phyloP scores from a whole-genome alignment of 2,113 vertebrate genomes.

The Cryptotis parvus region DNA sequence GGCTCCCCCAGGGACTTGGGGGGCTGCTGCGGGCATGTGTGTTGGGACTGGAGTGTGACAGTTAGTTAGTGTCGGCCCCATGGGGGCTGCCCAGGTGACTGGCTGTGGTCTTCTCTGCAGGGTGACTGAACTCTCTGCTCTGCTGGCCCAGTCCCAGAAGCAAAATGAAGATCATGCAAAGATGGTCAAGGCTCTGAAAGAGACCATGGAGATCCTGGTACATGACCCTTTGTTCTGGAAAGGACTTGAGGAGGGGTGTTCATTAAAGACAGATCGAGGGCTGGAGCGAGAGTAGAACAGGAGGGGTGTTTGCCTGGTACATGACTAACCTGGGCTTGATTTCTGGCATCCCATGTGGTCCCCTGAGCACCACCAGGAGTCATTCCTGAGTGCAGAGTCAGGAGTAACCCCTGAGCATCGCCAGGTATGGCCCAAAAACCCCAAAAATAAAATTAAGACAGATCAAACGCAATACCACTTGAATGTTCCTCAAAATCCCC shows the following conservation, averaged over 20 bases:
- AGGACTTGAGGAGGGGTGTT: conserved; percentile 6
- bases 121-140: conserved; percentile 87
- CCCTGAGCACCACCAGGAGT: too few relatives aligned
- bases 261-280: background rate
- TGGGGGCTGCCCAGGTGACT: background rate
- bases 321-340: too few relatives aligned
- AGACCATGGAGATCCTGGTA: conserved; percentile 86
- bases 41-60: background rate
- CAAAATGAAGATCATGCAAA: conserved; percentile 89
- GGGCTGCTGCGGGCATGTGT: conserved; percentile 28
- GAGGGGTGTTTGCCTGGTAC: too few relatives aligned
- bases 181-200: conserved; percentile 82
- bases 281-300: too few relatives aligned
- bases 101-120: conserved; percentile 82
- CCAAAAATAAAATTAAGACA: too few relatives aligned
- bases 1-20: background rate
- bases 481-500: conserved; percentile 26
- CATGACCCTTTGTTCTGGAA: conserved; percentile 67
- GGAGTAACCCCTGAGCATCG: too few relatives aligned
- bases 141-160: conserved; percentile 86
- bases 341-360: too few relatives aligned
- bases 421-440: too few relatives aligned
- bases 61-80: background rate
- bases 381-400: too few relatives aligned
- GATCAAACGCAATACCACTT: background rate